Base-by-base conservation (phyloP, 2,888 invertebrate species). In the Auanema sp. region DNA sequence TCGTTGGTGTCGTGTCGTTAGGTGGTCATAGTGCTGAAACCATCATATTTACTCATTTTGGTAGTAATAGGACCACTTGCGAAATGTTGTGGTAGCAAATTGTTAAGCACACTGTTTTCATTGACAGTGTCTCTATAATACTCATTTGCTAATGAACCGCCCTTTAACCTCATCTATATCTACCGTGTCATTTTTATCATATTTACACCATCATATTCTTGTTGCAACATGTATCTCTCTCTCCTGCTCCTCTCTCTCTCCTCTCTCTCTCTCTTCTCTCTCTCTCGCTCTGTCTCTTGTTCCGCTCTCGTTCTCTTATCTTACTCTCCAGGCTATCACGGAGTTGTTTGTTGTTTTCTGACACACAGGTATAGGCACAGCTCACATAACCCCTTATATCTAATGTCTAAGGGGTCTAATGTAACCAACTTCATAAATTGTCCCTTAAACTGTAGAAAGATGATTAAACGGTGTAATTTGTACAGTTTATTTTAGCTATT, bases 1-100 rank as follows among this genome's bases (percentile, higher is more conserved):
- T 47, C 47, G 47, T 47, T 47, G 47, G 16, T 18, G 47, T 16
- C 21, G 47, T 18, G 47, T 21, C 16, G 16, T 21, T 47, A 47
- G 47, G 16, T 47, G 47, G 47, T 47, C 33, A 33, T 33, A 33
- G 47, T 47, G 16, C 47, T 16, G 21, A 16, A 16, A 16, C 21
- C 47, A 16, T 47, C 47, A 47, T 47, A 47, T 47, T 47, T 47
- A 47, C 47, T 47, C 47, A 47, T 47, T 47, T 47, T 47, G 47
- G 47, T 47, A 47, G 33, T 33, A 33, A 33, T 33, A 33, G 33
- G 47, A 47, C 47, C 47, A 47, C 47, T 21, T 5, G 47, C 47
- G 47, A 47, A 47, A 21, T 47, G 16, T 16, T 47, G 21, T 47
- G 47, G 16, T 47, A 10, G 21, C 4, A 16, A 3, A 6, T 47